Conservation (phyloP, 1,140 invertebrate genomes). For the Eciton burchellii region DNA sequence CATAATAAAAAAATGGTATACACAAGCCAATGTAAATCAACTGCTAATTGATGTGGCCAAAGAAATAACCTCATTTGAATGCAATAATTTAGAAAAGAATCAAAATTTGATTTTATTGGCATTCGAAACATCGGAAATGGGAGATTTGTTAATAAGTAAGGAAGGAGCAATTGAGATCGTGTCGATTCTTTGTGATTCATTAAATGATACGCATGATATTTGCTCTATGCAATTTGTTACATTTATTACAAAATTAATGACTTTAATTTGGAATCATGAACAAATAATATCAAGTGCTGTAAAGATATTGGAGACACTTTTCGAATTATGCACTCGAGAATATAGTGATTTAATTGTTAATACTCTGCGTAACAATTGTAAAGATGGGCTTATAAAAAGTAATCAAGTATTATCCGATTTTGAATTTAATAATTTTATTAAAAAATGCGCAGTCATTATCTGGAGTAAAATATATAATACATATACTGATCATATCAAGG, state of each 20-base stretch:
- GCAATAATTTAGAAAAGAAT: constrained; percentile 59
- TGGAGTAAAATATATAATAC: constrained; percentile 76
- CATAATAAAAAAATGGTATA: constrained; percentile 85
- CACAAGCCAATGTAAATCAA: constrained; percentile 58
- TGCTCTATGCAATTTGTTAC: constrained; percentile 63
- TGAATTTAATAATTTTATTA: constrained; percentile 69
- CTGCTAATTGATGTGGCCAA: constrained; percentile 65
- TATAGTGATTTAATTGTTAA: constrained; percentile 48
- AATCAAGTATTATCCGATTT: constrained; percentile 50
- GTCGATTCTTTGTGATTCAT: constrained; percentile 76
- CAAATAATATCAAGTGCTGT: constrained; percentile 64
- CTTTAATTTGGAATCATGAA: constrained; percentile 72
- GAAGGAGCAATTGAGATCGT: constrained; percentile 85
- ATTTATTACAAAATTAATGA: constrained; percentile 72
- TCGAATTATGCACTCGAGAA: constrained; percentile 70
- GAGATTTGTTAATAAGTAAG: constrained; percentile 85
- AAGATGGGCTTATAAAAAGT: constrained; percentile 61
- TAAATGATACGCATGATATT: constrained; percentile 59
- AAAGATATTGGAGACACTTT: constrained; percentile 77
- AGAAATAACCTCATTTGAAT: constrained; percentile 55
- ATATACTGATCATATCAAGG: constrained; percentile 75
- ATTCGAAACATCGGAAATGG: constrained; percentile 72
- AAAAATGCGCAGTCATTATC: constrained; percentile 66
- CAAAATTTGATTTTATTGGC: constrained; percentile 74
- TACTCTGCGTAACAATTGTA: constrained; percentile 65